Evolutionary conservation across 2,888 invertebrate species (phyloP).

Genomic region (Microplitis manilae): DNA sequence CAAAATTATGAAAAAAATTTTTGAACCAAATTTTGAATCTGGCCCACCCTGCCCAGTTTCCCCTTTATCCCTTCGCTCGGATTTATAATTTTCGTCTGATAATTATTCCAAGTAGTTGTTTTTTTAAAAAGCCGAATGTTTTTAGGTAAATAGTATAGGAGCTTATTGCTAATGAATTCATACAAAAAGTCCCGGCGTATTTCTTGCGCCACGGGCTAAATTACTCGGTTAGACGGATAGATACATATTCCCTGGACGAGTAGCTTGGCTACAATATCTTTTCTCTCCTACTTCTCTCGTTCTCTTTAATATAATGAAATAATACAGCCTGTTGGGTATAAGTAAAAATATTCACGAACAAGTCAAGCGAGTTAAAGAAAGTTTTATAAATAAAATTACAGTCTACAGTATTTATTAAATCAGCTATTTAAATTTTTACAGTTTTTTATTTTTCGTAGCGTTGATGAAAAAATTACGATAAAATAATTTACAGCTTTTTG

Average conservation of each 20-base stretch:
- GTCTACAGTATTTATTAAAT: background rate
- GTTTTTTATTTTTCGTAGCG: background rate
- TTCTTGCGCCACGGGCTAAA: conserved; percentile 47
- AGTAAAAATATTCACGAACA: conserved; percentile 28
- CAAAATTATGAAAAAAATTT: too few relatives aligned
- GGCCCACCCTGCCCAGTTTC: too few relatives aligned
- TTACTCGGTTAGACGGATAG: conserved; percentile 53
- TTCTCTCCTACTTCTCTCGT: conserved; percentile 23
- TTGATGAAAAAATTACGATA: too few relatives aligned
- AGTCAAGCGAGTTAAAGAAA: conserved; percentile 22
- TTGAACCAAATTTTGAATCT: too few relatives aligned
- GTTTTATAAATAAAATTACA: background rate
- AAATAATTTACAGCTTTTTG: too few relatives aligned
- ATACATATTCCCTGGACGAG: conserved; percentile 20
- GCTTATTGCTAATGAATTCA: conserved; percentile 38
- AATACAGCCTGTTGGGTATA: conserved; percentile 33
- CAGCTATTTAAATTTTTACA: background rate
- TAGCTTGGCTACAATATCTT: conserved; percentile 15
- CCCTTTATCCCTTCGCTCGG: too few relatives aligned
- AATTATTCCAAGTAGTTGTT: background rate
- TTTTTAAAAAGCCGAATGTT: conserved; percentile 19
- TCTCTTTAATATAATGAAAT: conserved; percentile 33
- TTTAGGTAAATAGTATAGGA: conserved; percentile 35
- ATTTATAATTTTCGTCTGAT: background rate
- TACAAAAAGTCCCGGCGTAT: conserved; percentile 28